Evolutionary conservation across 1,140 invertebrate species (phyloP).

Genomic region (Lerema accius): DNA sequence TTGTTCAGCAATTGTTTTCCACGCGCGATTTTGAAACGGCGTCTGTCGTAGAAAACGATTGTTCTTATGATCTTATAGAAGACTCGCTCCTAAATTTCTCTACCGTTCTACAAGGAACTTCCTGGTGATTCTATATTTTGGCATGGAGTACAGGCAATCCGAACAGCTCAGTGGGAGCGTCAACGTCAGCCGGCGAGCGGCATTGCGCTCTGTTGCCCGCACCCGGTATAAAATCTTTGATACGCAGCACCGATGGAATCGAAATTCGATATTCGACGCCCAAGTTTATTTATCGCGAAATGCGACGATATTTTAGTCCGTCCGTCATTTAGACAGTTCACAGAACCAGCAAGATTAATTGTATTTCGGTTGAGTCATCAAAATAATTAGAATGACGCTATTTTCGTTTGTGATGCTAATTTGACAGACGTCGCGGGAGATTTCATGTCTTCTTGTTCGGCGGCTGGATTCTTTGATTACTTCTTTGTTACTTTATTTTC

Average conservation of each 20-base stretch:
- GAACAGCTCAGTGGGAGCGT: not conserved
- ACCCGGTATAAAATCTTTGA: slow-evolving; percentile 73
- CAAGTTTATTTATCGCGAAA: slow-evolving; percentile 79
- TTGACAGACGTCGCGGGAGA: slow-evolving; percentile 82
- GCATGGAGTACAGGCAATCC: slow-evolving; percentile 24
- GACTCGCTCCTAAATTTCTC: no score
- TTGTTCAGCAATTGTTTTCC: no score
- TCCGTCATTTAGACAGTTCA: slow-evolving; percentile 80
- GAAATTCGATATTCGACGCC: slow-evolving; percentile 78
- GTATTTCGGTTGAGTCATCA: slow-evolving; percentile 82
- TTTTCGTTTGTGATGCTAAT: slow-evolving; percentile 81
- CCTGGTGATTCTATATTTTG: slow-evolving; percentile 21
- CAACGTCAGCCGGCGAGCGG: slow-evolving; percentile 40
- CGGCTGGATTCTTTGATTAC: slow-evolving; percentile 69
- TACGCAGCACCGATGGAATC: slow-evolving; percentile 79
- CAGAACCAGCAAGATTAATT: slow-evolving; percentile 82
- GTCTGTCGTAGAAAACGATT: no score
- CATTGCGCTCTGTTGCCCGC: slow-evolving; percentile 57
- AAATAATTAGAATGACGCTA: slow-evolving; percentile 83
- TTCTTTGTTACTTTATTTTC: slow-evolving; percentile 67
- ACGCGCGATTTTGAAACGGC: no score
- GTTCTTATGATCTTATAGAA: no score
- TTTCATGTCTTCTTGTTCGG: slow-evolving; percentile 72
- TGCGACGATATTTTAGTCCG: slow-evolving; percentile 79
- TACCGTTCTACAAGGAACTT: no score